Conservation (phyloP, 1,140 invertebrate species). For the Drosophila nasuta region DNA sequence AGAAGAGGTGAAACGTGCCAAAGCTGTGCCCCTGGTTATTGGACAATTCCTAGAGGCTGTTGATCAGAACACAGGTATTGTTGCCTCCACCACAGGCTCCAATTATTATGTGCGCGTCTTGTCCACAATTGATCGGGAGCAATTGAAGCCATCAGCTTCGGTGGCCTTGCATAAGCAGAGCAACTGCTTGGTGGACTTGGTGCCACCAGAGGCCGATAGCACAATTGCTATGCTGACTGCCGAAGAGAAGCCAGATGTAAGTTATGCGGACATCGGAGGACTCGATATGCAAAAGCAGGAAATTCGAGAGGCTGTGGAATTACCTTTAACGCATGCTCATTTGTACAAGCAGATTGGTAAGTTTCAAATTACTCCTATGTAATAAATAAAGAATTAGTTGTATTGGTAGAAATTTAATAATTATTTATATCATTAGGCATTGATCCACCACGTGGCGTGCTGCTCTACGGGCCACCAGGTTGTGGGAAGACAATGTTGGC, state of each 20-base stretch:
- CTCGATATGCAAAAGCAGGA: conserved; percentile 99
- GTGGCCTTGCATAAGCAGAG: conserved; percentile 99
- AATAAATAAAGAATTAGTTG: too few relatives aligned
- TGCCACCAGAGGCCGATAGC: conserved; percentile 98
- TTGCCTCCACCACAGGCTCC: conserved; percentile 92
- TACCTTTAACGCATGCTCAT: conserved; percentile 99
- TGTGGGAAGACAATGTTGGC: conserved; percentile 99
- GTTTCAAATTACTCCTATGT: not conserved
- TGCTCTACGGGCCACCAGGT: conserved; percentile 99
- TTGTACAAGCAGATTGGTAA: conserved; percentile 97
- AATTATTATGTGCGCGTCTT: conserved; percentile 99
- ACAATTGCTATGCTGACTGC: conserved; percentile 96
- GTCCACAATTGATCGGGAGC: conserved; percentile 96
- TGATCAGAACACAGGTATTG: conserved; percentile 98
- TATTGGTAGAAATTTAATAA: not conserved
- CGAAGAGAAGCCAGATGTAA: conserved; percentile 99
- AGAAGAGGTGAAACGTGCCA: conserved; percentile 98
- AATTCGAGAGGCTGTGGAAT: conserved; percentile 98
- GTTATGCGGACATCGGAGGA: conserved; percentile 98
- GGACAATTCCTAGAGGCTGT: conserved; percentile 99
- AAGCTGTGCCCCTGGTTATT: conserved; percentile 98
- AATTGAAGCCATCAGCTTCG: conserved; percentile 97
- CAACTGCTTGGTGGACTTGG: conserved; percentile 98
- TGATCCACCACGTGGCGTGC: conserved; percentile 98
- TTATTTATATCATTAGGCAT: conserved; percentile 85